Percentiles rank a stretch among this genome's conserved stretches.
Evolutionary conservation across 1,140 invertebrate genomes (phyloP).

Genomic region (Drosophila mayri): DNA sequence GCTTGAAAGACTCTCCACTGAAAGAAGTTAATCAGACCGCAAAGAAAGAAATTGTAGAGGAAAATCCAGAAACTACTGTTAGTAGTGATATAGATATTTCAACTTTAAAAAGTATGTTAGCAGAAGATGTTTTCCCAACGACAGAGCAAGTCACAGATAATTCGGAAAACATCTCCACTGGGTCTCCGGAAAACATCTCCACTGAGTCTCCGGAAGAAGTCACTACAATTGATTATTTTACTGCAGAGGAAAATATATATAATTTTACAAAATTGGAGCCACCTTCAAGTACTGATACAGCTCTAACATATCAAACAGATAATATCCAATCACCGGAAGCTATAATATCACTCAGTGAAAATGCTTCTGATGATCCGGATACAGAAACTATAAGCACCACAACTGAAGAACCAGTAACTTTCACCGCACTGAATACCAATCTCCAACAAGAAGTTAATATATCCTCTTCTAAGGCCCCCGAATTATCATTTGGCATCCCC

Average conservation of each 20-base stretch:
- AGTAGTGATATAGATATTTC: background rate
- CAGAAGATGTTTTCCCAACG: background rate
- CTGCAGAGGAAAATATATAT: background rate
- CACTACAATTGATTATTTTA: background rate
- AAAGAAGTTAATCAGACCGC: background rate
- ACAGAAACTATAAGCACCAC: background rate
- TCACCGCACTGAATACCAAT: background rate
- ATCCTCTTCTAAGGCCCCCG: background rate
- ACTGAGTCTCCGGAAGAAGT: background rate
- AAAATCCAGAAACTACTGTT: background rate
- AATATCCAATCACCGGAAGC: background rate
- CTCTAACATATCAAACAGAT: background rate
- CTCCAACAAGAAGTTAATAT: background rate
- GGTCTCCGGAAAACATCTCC: background rate
- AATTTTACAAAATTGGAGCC: background rate
- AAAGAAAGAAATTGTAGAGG: background rate
- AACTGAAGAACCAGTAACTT: constrained; percentile 1
- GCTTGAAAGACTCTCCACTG: too few species aligned
- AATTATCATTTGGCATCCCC: background rate
- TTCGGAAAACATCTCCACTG: background rate
- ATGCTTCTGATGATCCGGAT: background rate
- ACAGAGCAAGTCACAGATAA: background rate
- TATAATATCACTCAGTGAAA: background rate
- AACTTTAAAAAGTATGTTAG: background rate
- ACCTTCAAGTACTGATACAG: background rate